phyloP scores from a whole-genome alignment of 2,797 vertebrate species.

The Hydrolagus colliei region DNA sequence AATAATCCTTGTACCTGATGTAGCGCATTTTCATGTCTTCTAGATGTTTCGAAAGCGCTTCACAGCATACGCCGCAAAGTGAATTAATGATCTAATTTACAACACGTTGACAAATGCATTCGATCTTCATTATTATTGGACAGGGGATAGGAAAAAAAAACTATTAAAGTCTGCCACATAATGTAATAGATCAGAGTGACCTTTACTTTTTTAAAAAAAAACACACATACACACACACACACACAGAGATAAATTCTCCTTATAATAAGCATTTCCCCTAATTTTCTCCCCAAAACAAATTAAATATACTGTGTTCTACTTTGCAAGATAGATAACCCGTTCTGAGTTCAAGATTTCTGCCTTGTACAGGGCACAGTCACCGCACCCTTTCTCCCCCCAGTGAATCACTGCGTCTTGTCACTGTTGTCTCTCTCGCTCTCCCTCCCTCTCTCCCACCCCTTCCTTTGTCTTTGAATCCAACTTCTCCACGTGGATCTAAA shows the following conservation, averaged over 20 bases:
- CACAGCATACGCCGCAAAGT: too few species aligned
- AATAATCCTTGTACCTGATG: too few species aligned
- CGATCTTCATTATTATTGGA: too few species aligned
- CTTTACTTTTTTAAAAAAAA: neutral
- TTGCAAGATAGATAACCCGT: neutral
- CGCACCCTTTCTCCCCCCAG: neutral
- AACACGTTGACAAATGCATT: too few species aligned
- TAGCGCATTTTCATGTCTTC: too few species aligned
- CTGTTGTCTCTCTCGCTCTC: neutral
- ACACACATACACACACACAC: too few species aligned
- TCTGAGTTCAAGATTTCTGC: neutral
- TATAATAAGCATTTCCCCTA: neutral
- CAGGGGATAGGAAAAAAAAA: neutral
- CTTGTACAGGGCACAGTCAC: neutral
- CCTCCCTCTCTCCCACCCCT: neutral
- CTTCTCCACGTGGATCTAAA: neutral
- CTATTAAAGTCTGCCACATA: neutral
- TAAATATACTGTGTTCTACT: neutral
- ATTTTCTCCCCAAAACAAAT: neutral
- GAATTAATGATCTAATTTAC: too few species aligned
- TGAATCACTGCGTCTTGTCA: neutral
- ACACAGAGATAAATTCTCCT: neutral
- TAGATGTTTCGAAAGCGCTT: too few species aligned
- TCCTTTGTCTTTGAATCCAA: conserved; percentile 16
- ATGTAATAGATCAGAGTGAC: neutral